A percentile compares a stretch with the other conserved stretches of the same genome.
Conservation (phyloP, 2,797 vertebrate species). For the Tokudaia muenninki region DNA sequence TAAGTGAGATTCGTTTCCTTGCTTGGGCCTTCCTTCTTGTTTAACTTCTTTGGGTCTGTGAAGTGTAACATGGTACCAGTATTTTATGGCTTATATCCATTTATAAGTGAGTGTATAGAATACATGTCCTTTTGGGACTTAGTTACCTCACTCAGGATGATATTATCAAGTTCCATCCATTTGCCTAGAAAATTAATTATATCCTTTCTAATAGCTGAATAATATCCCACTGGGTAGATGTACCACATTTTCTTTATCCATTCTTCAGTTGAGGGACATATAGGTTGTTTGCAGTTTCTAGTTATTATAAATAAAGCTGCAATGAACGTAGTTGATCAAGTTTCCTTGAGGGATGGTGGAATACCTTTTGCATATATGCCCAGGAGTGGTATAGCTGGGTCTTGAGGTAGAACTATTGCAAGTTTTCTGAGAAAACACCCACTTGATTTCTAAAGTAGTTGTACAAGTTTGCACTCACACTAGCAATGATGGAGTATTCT, state of each 20-base stretch:
- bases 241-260: neutral
- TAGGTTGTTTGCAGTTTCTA: neutral
- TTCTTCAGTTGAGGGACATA: neutral
- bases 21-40: neutral
- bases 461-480: neutral
- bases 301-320: neutral
- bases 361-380: neutral
- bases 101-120: neutral
- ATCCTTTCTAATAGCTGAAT: neutral
- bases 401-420: neutral
- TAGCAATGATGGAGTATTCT: neutral
- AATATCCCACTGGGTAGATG: neutral
- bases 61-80: neutral
- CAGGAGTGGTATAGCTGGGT: neutral
- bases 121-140: neutral
- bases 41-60: neutral
- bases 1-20: neutral
- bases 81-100: neutral
- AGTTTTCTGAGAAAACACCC: neutral
- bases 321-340: neutral
- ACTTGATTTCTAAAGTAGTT: neutral
- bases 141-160: neutral
- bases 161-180: neutral
- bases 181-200: neutral
- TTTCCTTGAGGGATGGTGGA: neutral